Conservation (phyloP, 2,888 invertebrate species). For the Patella pellucida region DNA sequence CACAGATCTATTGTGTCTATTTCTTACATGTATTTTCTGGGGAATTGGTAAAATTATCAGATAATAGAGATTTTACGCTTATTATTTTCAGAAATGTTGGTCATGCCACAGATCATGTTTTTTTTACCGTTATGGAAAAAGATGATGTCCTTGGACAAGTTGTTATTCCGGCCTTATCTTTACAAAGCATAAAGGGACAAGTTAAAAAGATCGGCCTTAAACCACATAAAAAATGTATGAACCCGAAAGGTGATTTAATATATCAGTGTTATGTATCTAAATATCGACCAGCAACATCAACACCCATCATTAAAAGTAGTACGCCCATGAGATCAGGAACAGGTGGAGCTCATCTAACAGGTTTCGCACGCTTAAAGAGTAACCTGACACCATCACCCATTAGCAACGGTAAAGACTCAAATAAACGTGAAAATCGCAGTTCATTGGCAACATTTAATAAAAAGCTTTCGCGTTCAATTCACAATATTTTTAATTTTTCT, state of each 20-base stretch:
- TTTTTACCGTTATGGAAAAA: slow-evolving; percentile 65
- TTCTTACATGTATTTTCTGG: no score
- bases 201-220: slow-evolving; percentile 52
- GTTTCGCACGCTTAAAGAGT: slow-evolving; percentile 37
- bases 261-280: slow-evolving; percentile 67
- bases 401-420: slow-evolving; percentile 31
- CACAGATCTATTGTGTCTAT: slow-evolving; percentile 20
- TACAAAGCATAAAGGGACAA: slow-evolving; percentile 51
- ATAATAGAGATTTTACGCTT: no score
- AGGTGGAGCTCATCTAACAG: slow-evolving; percentile 31
- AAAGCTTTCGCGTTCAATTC: slow-evolving; percentile 60
- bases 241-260: slow-evolving; percentile 63
- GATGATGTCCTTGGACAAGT: slow-evolving; percentile 65
- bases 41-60: no score
- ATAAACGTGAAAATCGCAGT: slow-evolving; percentile 36
- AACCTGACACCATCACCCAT: slow-evolving; percentile 34
- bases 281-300: slow-evolving; percentile 34
- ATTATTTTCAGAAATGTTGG: slow-evolving; percentile 53
- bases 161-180: slow-evolving; percentile 53
- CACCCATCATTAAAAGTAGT: slow-evolving; percentile 26
- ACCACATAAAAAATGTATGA: slow-evolving; percentile 65
- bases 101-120: slow-evolving; percentile 55
- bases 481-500: slow-evolving; percentile 58
- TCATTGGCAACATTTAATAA: slow-evolving; percentile 59
- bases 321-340: slow-evolving; percentile 16